A percentile compares a stretch with the other conserved stretches of the same genome.
Evolutionary conservation across 2,888 invertebrate species (phyloP).

Genomic region (Hyposoter didymator): DNA sequence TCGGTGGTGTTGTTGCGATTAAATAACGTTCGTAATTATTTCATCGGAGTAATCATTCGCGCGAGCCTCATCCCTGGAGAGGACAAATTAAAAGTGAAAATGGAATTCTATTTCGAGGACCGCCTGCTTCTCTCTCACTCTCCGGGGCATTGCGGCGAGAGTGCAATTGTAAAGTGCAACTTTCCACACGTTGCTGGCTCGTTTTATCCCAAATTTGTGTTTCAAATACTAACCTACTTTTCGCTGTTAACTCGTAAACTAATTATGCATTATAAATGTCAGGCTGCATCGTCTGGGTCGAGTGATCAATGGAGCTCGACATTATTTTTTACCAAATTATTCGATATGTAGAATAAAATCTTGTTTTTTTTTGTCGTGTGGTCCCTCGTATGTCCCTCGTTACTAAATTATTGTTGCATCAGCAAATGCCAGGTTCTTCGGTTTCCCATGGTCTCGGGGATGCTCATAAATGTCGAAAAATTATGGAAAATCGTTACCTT

Average conservation of each 20-base stretch:
- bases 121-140: slow-evolving; percentile 18
- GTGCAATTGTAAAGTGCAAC: slow-evolving; percentile 47
- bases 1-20: background rate
- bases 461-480: background rate
- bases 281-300: slow-evolving; percentile 6
- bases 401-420: background rate
- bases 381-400: background rate
- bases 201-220: slow-evolving; percentile 26
- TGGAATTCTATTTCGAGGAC: slow-evolving; percentile 32
- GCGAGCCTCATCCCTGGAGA: slow-evolving; percentile 6
- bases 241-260: slow-evolving; percentile 32
- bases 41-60: slow-evolving; percentile 8
- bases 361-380: background rate
- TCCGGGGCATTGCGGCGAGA: slow-evolving; percentile 38
- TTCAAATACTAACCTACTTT: slow-evolving; percentile 45
- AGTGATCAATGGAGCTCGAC: background rate
- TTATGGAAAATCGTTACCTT: background rate
- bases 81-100: slow-evolving; percentile 38
- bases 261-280: slow-evolving; percentile 21
- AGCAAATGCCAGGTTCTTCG: background rate
- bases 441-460: no score
- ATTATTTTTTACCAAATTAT: background rate
- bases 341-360: background rate
- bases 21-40: slow-evolving; percentile 25
- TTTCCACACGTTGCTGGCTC: slow-evolving; percentile 23